Base-by-base conservation (phyloP, 2,888 invertebrate genomes). In the Rhabditoides inermis region DNA sequence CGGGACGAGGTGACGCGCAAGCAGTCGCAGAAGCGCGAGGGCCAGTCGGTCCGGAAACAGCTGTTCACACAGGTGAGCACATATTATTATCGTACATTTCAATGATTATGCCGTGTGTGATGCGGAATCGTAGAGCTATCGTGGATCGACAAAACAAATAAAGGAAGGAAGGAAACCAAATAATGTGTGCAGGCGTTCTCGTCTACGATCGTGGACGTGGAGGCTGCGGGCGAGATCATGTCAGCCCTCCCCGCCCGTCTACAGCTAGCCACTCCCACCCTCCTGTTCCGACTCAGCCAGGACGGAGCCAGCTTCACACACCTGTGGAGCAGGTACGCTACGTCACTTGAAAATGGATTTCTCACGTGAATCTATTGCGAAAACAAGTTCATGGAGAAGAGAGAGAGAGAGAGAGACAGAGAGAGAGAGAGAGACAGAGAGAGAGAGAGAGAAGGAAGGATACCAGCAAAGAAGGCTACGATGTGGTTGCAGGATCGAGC, bases 221-320 rank as follows among this genome's bases (percentile, higher is more conserved):
- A 70, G 35, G 59, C 63, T 22, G 72, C 70, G 6, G 50, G 59
- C 26, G 72, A 70, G 40, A 32, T 72, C 32, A 72, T 72, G 66
- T 56, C 58, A 10, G 58, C 62, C 30, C 53, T 73, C 49, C 73
- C 73, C 2, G 52, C 58, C 6, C 60, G 73, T 28, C 58, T 72
- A 37, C 73, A 73, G 50, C 56, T 73, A 27, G 63, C 64, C 37
- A 73, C 74, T 6, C 73, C 73, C 6, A 40, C 48, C 3, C 46
- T 69, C n/a, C 55, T 72, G 15, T 73, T 69, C 56, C 39, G 63
- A 12, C 55, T 73, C n/a, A 68, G 71, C 25, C 62, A 71, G 41
- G 71, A 73, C 51, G 73, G 73, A 32, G 69, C 73, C 35, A 68
- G 68, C 30, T 73, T 73, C 52, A 61, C 67, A n/a, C 64, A 73